A percentile compares a stretch with the other conserved stretches of the same genome.
These are phyloP conservation scores for Heteromyza rotundicornis DNA, from an alignment of 2,888 invertebrate genomes.

Conservation along the genomic window DNA sequence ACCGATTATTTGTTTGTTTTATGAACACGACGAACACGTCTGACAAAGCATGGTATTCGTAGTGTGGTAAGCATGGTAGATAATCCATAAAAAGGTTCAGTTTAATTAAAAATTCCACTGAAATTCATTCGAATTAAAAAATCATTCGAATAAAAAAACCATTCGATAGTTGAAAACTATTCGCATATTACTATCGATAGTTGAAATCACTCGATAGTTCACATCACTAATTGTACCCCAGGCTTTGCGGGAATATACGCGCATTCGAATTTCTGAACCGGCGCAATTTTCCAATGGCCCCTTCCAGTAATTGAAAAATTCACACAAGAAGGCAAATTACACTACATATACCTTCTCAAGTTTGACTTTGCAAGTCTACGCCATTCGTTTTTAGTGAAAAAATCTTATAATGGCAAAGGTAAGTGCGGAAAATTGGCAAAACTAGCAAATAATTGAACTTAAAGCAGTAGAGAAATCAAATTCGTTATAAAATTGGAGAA, in stretches of 20 bases:
- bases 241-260: constrained; percentile 30
- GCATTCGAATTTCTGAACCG: constrained; percentile 43
- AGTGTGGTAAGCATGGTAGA: too few species aligned
- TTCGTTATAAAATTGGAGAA: neutral
- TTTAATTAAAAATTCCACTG: too few species aligned
- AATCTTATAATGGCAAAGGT: constrained; percentile 58
- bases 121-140: too few species aligned
- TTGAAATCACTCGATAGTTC: too few species aligned
- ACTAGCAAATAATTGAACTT: neutral
- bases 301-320: constrained; percentile 31
- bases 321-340: constrained; percentile 29
- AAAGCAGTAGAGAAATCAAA: neutral
- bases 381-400: constrained; percentile 53
- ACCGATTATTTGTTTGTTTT: too few species aligned
- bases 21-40: too few species aligned
- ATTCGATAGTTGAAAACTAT: too few species aligned
- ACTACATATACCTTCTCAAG: constrained; percentile 39
- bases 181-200: too few species aligned
- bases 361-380: constrained; percentile 52
- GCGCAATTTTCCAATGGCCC: constrained; percentile 45
- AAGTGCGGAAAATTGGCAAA: constrained; percentile 34
- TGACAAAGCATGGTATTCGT: too few species aligned
- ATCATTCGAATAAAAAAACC: too few species aligned
- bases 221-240: constrained; percentile 19
- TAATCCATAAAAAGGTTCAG: too few species aligned